Conservation (phyloP, 2,888 invertebrate genomes). For the Lymantria monacha region DNA sequence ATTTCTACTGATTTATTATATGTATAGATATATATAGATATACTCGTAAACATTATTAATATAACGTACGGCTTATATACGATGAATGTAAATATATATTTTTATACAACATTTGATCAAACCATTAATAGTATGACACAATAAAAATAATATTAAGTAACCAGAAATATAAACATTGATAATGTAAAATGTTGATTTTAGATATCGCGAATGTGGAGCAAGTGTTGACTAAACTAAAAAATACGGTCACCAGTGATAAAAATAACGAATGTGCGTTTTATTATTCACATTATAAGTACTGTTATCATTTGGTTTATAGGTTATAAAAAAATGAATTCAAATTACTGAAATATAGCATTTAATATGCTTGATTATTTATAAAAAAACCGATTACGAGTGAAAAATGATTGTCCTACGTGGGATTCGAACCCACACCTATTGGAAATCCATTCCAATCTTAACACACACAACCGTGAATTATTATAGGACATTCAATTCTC, state of each 20-base stretch:
- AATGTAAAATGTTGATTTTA: conserved; percentile 25
- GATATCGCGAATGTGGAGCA: conserved; percentile 28
- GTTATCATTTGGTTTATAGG: not conserved
- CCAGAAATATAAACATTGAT: conserved; percentile 22
- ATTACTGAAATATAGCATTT: too few relatives aligned
- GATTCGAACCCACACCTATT: too few relatives aligned
- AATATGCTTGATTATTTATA: too few relatives aligned
- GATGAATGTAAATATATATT: not conserved
- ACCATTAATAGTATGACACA: conserved; percentile 19
- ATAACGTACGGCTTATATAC: not conserved
- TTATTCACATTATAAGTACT: conserved; percentile 1
- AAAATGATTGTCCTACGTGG: too few relatives aligned
- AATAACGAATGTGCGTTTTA: not conserved
- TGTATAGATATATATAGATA: too few relatives aligned
- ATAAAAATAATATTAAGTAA: conserved; percentile 14
- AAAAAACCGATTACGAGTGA: too few relatives aligned
- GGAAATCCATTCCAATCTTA: too few relatives aligned
- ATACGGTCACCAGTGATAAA: conserved; percentile 6
- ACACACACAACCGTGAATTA: too few relatives aligned
- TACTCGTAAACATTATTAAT: not conserved
- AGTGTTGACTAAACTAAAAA: conserved; percentile 4
- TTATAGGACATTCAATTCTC: too few relatives aligned
- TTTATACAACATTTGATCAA: conserved; percentile 8
- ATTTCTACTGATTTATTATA: too few relatives aligned
- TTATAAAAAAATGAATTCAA: not conserved